These are phyloP conservation scores for Australoheros scitulus DNA, from an alignment of 2,113 vertebrate genomes.

Conservation along the genomic window DNA sequence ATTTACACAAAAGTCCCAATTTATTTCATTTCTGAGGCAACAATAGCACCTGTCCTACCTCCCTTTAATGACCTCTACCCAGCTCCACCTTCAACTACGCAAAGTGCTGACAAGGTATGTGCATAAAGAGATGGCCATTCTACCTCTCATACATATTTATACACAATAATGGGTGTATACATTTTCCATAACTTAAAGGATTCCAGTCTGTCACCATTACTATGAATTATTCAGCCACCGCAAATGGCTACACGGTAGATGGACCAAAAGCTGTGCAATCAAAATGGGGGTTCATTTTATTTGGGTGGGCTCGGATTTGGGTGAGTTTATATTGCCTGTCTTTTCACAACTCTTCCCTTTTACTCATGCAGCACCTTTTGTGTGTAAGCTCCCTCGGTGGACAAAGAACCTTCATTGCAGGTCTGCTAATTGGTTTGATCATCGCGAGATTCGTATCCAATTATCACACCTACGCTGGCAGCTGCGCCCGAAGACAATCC, in stretches of 20 bases:
- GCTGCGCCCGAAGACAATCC: slow-evolving; percentile 28
- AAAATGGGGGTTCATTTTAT: background rate
- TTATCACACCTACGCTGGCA: slow-evolving; percentile 55
- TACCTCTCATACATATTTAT: slow-evolving; percentile 62
- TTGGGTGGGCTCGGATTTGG: slow-evolving; percentile 3
- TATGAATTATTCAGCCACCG: slow-evolving; percentile 67
- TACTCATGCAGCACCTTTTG: background rate
- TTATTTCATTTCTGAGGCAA: slow-evolving; percentile 17
- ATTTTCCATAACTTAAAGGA: slow-evolving; percentile 65
- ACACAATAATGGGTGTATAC: slow-evolving; percentile 42
- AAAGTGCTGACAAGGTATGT: slow-evolving; percentile 28
- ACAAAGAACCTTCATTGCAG: slow-evolving; percentile 62
- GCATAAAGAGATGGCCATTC: slow-evolving; percentile 47
- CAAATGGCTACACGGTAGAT: slow-evolving; percentile 44
- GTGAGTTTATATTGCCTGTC: slow-evolving; percentile 15
- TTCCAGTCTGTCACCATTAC: slow-evolving; percentile 58
- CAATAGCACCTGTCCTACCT: background rate
- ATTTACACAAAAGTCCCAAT: background rate
- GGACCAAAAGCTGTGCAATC: slow-evolving; percentile 6
- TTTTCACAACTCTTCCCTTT: slow-evolving; percentile 5
- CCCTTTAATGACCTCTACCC: slow-evolving; percentile 19
- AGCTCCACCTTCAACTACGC: slow-evolving; percentile 7
- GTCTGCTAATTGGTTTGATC: slow-evolving; percentile 61
- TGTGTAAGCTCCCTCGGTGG: slow-evolving; percentile 26
- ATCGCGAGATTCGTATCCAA: slow-evolving; percentile 61